A percentile compares a stretch with the other conserved stretches of the same genome.
phyloP scores from a whole-genome alignment of 2,888 invertebrate species.

The Parnassius mnemosyne region DNA sequence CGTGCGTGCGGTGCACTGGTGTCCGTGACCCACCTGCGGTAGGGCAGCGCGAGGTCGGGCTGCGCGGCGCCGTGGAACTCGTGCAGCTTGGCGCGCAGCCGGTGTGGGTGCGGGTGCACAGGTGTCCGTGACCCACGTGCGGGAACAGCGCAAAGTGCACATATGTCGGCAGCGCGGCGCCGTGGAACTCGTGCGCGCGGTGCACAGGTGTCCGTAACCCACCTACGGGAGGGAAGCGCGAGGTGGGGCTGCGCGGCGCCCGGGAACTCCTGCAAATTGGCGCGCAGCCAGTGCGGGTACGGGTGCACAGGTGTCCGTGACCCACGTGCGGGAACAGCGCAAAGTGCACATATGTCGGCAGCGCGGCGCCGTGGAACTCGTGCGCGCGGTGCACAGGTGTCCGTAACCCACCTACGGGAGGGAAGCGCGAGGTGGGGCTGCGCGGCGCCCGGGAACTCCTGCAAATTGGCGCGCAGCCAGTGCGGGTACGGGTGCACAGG shows the following conservation, averaged over 20 bases:
- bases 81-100: constrained; percentile 68
- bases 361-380: too few relatives aligned
- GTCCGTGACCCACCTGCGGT: constrained; percentile 30
- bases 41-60: constrained; percentile 46
- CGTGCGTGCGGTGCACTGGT: constrained; percentile 60
- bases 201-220: background rate
- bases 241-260: constrained; percentile 84
- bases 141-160: too few relatives aligned
- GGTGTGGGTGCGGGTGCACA: constrained; percentile 56
- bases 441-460: constrained; percentile 39
- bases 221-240: constrained; percentile 82
- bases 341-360: background rate
- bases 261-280: constrained; percentile 92
- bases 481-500: constrained; percentile 61
- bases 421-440: constrained; percentile 76
- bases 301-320: constrained; percentile 30
- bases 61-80: too few relatives aligned
- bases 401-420: constrained; percentile 32
- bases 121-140: constrained; percentile 65
- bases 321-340: too few relatives aligned
- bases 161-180: too few relatives aligned
- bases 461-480: constrained; percentile 82
- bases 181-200: too few relatives aligned
- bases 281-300: constrained; percentile 89
- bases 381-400: constrained; percentile 36